Percentiles rank a stretch among this genome's conserved stretches.
These are phyloP conservation scores for Melanostigma gelatinosum DNA, from an alignment of 2,113 vertebrate species.

Conservation along the genomic window DNA sequence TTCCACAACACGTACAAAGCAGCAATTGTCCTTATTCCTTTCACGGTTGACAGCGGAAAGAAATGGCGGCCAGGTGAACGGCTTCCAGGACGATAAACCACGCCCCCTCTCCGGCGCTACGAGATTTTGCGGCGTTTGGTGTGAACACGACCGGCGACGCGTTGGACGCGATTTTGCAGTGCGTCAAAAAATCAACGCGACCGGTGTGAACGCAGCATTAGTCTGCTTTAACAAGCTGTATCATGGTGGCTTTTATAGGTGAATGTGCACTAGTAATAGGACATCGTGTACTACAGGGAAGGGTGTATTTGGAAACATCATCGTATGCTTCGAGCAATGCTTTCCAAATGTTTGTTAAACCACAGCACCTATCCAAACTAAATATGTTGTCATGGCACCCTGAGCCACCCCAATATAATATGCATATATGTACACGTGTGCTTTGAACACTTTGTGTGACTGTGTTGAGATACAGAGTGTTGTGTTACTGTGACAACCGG, in stretches of 20 bases:
- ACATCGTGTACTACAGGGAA: background rate
- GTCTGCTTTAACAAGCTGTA: slow-evolving; percentile 53
- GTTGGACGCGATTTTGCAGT: too few species aligned
- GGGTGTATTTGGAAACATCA: background rate
- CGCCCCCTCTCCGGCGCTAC: too few species aligned
- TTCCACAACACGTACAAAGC: too few species aligned
- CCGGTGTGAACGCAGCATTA: background rate
- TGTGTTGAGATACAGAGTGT: background rate
- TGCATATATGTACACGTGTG: background rate
- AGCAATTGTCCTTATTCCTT: too few species aligned
- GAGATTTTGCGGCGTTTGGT: too few species aligned
- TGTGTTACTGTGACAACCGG: background rate
- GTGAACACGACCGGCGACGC: too few species aligned
- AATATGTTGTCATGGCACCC: background rate
- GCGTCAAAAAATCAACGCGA: too few species aligned
- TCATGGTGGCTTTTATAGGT: slow-evolving; percentile 19
- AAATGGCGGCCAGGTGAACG: too few species aligned
- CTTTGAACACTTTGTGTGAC: background rate
- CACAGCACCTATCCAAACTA: background rate
- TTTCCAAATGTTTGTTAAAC: background rate
- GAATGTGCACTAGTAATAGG: background rate
- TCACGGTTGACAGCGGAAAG: too few species aligned
- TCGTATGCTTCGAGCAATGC: background rate
- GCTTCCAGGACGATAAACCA: too few species aligned
- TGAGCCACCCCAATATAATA: background rate